Base-by-base conservation (phyloP, 2,113 vertebrate species). In the Regulus satrapa region DNA sequence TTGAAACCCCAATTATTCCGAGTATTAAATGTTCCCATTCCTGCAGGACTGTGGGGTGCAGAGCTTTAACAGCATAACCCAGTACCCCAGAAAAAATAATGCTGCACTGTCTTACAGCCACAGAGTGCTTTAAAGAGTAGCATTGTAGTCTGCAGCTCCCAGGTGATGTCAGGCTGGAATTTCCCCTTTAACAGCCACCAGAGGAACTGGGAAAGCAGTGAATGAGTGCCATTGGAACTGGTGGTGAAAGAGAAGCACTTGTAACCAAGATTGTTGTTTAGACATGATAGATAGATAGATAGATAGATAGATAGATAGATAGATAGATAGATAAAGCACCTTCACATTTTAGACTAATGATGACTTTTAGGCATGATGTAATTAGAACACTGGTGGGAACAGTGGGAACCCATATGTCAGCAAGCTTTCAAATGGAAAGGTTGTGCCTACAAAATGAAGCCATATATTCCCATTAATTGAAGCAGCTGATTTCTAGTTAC, bases 381-480 rank as follows among this genome's bases (percentile, higher is more conserved):
- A 95, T 96, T 96, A 84, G 18, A 86, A 88, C 89, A 77, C 94
- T 55, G 17, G 63, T 88, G 93, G 94, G 93, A 96, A 21, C 75
- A 15, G 63, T 88, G 93, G 94, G 93, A 96, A 21, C 75, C 72
- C 82, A n/a, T 84, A 90, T 81, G 93, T 93, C 82, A 96, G 72
- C 0, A 9, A 84, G 87, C 68, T 85, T 85, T 81, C 88, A 86
- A 67, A 92, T 24, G 71, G 40, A 88, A 94, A 96, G 94, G 90
- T 61, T 96, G 85, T 88, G 59, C 89, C 94, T 94, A 71, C 89
- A 80, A 88, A 93, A 96, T 94, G 82, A 86, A 92, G 79, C 75
- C 81, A 74, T 94, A 93, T 90, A 96, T 96, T 92, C 68, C 85
- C 76, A 71, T 94, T 96, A 95, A 96, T 92, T 94, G 88, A 94